Evolutionary conservation across 1,140 invertebrate genomes (phyloP).

Genomic region (Reticulitermes speratus): DNA sequence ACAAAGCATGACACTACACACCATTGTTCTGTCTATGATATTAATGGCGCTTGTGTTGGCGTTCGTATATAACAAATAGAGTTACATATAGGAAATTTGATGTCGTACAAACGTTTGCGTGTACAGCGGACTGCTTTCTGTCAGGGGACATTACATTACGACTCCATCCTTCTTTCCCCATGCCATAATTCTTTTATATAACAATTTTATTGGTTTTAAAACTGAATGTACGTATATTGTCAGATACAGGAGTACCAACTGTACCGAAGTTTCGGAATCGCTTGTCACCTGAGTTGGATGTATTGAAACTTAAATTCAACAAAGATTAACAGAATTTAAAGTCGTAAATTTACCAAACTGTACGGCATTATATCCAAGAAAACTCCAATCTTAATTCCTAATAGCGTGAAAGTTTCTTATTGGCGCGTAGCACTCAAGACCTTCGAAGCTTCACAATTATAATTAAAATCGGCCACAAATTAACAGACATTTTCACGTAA

Average conservation of each 20-base stretch:
- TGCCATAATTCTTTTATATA: background rate
- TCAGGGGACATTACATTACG: too few relatives aligned
- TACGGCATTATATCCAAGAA: too few relatives aligned
- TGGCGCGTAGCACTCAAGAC: too few relatives aligned
- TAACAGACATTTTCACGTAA: too few relatives aligned
- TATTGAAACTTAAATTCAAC: background rate
- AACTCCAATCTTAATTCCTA: too few relatives aligned
- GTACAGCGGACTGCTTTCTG: background rate
- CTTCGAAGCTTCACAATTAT: too few relatives aligned
- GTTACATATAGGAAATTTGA: constrained; percentile 14
- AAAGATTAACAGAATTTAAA: too few relatives aligned
- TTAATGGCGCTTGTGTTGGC: background rate
- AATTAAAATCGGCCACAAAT: too few relatives aligned
- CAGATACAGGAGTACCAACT: background rate
- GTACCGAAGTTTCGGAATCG: background rate
- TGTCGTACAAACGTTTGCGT: constrained; percentile 4
- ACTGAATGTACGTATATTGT: background rate
- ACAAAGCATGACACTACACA: too few relatives aligned
- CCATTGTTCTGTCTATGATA: background rate
- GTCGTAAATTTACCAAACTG: too few relatives aligned
- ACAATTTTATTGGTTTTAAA: background rate
- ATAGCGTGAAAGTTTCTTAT: too few relatives aligned
- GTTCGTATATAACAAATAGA: background rate
- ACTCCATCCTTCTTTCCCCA: background rate
- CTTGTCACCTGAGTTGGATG: background rate